These are phyloP conservation scores for Burhinus oedicnemus DNA, from an alignment of 2,113 vertebrate species.

Conservation along the genomic window DNA sequence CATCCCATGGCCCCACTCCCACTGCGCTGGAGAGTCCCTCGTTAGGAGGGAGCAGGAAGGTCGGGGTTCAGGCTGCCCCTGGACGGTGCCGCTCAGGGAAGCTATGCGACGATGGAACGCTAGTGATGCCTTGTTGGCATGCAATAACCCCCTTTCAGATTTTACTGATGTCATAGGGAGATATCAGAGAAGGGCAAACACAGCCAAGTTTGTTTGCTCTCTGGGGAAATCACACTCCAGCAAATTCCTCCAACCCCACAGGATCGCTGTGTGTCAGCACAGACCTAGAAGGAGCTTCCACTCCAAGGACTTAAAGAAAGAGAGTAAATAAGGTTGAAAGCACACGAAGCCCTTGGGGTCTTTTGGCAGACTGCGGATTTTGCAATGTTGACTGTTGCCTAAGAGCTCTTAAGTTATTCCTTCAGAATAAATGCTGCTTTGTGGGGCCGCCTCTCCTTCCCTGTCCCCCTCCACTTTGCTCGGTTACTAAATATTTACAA, in stretches of 20 bases:
- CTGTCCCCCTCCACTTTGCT: not conserved
- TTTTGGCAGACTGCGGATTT: constrained; percentile 36
- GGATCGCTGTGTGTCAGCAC: not conserved
- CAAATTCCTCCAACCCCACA: not conserved
- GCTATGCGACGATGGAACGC: not conserved
- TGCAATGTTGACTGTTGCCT: constrained; percentile 53
- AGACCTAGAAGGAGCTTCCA: constrained; percentile 36
- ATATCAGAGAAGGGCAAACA: not conserved
- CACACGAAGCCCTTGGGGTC: constrained; percentile 6
- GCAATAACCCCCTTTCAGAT: not conserved
- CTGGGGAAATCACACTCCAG: not conserved
- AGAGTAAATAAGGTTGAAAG: constrained; percentile 62
- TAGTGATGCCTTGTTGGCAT: not conserved
- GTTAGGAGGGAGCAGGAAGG: not conserved
- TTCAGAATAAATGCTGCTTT: not conserved
- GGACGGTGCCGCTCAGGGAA: not conserved
- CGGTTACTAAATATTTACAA: not conserved
- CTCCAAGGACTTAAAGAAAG: constrained; percentile 10
- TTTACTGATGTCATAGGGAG: not conserved
- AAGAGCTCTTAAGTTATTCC: constrained; percentile 48
- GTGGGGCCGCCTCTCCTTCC: not conserved
- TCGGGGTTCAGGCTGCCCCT: rapidly evolving
- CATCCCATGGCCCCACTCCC: not conserved
- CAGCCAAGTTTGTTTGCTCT: not conserved
- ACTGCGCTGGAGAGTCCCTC: not conserved